phyloP scores from a whole-genome alignment of 1,140 invertebrate species.

The Anoplolepis gracilipes region DNA sequence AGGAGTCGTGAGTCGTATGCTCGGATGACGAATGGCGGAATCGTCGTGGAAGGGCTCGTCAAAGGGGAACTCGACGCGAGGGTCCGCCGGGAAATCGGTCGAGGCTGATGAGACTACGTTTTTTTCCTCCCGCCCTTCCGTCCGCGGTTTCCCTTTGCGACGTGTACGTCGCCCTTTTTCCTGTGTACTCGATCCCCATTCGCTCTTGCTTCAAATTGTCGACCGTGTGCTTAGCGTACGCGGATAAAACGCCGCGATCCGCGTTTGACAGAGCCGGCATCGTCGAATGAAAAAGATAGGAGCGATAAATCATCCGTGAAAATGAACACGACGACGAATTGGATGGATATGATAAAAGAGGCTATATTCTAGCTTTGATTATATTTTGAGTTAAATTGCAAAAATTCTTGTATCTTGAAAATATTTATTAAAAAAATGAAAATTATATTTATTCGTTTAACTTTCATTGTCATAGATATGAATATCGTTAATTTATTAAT shows the following conservation, averaged over 20 bases:
- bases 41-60: slow-evolving; percentile 40
- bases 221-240: neutral
- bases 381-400: neutral
- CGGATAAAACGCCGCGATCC: neutral
- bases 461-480: neutral
- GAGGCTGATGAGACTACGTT: slow-evolving; percentile 65
- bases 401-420: neutral
- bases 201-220: slow-evolving; percentile 17
- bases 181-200: neutral
- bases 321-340: slow-evolving; percentile 11
- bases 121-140: slow-evolving; percentile 19
- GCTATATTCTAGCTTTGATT: neutral
- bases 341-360: neutral
- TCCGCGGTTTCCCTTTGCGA: slow-evolving; percentile 34
- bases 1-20: neutral
- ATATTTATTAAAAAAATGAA: neutral
- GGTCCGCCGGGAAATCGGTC: slow-evolving; percentile 68
- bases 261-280: neutral
- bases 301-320: neutral
- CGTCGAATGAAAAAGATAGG: neutral
- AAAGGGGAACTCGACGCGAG: slow-evolving; percentile 51
- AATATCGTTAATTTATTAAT: neutral
- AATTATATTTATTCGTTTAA: neutral
- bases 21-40: slow-evolving; percentile 65
- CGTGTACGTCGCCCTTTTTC: slow-evolving; percentile 19